A percentile compares a stretch with the other conserved stretches of the same genome.
Conservation (phyloP, 2,888 invertebrate genomes). For the Dicroscelio sp. region DNA sequence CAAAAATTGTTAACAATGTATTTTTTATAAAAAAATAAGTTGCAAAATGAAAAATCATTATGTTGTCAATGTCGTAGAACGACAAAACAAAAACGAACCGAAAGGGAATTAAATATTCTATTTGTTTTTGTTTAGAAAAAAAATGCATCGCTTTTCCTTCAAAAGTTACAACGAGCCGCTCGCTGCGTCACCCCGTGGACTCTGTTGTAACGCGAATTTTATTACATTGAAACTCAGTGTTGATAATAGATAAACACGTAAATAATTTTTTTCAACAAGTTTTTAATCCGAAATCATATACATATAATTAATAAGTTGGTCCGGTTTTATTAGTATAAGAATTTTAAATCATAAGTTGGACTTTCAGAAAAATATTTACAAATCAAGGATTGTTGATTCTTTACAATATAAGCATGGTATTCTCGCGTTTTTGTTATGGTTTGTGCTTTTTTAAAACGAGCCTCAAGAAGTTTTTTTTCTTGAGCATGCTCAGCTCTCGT, state of each 20-base stretch:
- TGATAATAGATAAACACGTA: too few species aligned
- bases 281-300: background rate
- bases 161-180: too few species aligned
- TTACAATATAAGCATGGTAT: conserved; percentile 3
- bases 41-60: background rate
- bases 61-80: background rate
- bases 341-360: background rate
- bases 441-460: conserved; percentile 11
- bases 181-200: too few species aligned
- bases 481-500: background rate
- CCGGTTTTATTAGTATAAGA: too few species aligned
- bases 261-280: background rate
- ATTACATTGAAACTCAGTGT: too few species aligned
- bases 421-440: conserved; percentile 3
- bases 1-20: too few species aligned
- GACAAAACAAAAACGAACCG: background rate
- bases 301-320: background rate
- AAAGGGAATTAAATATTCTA: background rate
- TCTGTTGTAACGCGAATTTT: too few species aligned
- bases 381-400: conserved; percentile 2
- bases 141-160: background rate
- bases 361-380: conserved; percentile 28
- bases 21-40: background rate
- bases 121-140: background rate
- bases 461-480: background rate